Base-by-base conservation (phyloP, 2,113 vertebrate genomes). In the Callorhinus ursinus region DNA sequence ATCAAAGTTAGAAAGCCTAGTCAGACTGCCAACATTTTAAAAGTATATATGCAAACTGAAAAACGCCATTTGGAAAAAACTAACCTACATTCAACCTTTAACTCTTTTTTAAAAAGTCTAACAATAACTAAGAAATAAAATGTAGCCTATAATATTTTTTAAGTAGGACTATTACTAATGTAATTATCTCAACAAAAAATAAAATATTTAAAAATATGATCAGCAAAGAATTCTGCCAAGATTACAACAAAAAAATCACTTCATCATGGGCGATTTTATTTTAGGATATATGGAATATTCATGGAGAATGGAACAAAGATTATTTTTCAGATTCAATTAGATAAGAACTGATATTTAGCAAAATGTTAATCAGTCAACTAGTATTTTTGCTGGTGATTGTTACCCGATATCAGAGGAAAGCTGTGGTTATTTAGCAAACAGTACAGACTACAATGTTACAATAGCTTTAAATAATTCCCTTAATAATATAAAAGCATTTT, bases 391-490 rank as follows among this genome's bases (percentile, higher is more conserved):
- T 90, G 82, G 1, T 14, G 6, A 31, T 26, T 83, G 65, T 77
- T 96, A 36, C 55, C 10, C 4, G 1, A 19, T 42, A 87, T 18
- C 31, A 65, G 88, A 79, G 10, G 19, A 87, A 67, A 74, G 67
- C 36, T 33, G 33, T 79, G 74, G 15, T 72, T 74, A 8, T 90
- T 96, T 92, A 94, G 86, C 61, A 81, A 31, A 72, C 46, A 39
- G 39, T 61, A 82, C 69, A 53, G 9, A 85, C 55, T 93, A 53
- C 12, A 87, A 36, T 90, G 72, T 95, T 96, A 88, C 80, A 87
- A 82, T 90, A 92, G 36, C 49, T 96, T 98, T 97, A 98, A 98
- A 97, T 42, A 0, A 97, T 92, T 77, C 31, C 88, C 95, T 98
- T 95, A 98, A 67, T 63, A 97, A 97, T 95, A 89, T 86, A 97